Evolutionary conservation across 2,797 vertebrate genomes (phyloP).

Genomic region (Gobio occitaniae): DNA sequence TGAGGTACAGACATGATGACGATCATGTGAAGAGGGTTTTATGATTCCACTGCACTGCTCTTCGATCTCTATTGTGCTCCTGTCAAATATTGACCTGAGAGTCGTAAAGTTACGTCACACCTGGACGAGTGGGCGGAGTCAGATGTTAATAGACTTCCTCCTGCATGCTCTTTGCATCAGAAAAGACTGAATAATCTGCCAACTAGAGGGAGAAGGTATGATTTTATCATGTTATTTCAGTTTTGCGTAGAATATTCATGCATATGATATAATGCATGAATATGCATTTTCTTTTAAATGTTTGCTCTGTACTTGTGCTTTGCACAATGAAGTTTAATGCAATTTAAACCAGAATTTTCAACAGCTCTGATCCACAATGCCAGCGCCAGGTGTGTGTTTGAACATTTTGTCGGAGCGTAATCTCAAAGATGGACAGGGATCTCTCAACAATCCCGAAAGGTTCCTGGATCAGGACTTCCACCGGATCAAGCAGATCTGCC

Average conservation of each 20-base stretch:
- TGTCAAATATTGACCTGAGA: conserved; percentile 12
- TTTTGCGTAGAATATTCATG: neutral
- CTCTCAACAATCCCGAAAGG: conserved; percentile 60
- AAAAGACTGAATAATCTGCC: neutral
- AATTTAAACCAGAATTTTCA: neutral
- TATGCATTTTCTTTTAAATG: neutral
- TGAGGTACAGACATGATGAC: neutral
- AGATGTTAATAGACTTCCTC: neutral
- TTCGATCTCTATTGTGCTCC: neutral
- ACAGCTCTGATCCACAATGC: conserved; percentile 61
- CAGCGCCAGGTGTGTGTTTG: conserved; percentile 68
- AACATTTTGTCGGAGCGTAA: conserved; percentile 69
- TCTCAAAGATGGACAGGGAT: conserved; percentile 65
- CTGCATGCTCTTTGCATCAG: neutral
- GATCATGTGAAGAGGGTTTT: neutral
- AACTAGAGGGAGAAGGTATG: neutral
- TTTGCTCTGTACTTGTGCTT: neutral
- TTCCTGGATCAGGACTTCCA: conserved; percentile 69
- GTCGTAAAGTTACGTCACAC: neutral
- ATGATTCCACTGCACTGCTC: neutral
- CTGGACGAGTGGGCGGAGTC: neutral
- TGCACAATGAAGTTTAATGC: neutral
- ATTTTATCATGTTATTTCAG: neutral
- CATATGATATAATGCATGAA: neutral
- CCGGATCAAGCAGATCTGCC: neutral